Conservation (phyloP, 2,888 invertebrate species). For the Escarpia spicata region DNA sequence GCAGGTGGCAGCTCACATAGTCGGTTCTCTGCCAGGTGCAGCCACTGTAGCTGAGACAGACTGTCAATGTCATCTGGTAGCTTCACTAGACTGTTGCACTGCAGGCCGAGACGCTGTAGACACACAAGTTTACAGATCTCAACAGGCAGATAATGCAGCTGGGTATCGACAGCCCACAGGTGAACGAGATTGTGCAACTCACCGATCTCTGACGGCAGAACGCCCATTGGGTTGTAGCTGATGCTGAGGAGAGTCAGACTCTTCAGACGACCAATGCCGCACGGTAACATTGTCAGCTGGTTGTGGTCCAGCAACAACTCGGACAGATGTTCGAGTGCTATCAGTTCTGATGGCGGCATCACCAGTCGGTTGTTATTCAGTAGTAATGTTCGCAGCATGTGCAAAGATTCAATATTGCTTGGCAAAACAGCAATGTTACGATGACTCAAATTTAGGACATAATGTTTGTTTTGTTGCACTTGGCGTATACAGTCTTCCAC, state of each 20-base stretch:
- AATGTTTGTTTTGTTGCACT: not conserved
- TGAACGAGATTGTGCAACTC: constrained; percentile 50
- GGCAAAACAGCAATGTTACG: constrained; percentile 58
- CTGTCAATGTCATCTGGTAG: constrained; percentile 53
- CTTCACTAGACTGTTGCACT: constrained; percentile 49
- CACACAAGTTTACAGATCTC: constrained; percentile 51
- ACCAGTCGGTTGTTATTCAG: constrained; percentile 26
- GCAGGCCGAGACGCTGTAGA: constrained; percentile 53
- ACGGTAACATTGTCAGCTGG: constrained; percentile 59
- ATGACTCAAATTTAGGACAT: constrained; percentile 50
- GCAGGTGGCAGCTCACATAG: constrained; percentile 50
- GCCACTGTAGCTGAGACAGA: constrained; percentile 54
- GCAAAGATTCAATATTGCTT: constrained; percentile 46
- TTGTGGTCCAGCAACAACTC: constrained; percentile 54
- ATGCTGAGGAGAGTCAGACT: constrained; percentile 47
- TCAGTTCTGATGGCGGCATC: constrained; percentile 25
- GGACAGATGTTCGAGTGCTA: constrained; percentile 53
- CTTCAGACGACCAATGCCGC: constrained; percentile 49
- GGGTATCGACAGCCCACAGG: constrained; percentile 57
- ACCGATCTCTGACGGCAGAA: constrained; percentile 55
- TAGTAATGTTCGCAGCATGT: constrained; percentile 21
- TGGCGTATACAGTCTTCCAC: not conserved
- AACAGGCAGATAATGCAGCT: constrained; percentile 52
- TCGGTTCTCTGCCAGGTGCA: constrained; percentile 57
- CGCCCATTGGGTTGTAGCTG: constrained; percentile 53